phyloP scores from a whole-genome alignment of 2,888 invertebrate genomes.

The Mimumesa dahlbomi region DNA sequence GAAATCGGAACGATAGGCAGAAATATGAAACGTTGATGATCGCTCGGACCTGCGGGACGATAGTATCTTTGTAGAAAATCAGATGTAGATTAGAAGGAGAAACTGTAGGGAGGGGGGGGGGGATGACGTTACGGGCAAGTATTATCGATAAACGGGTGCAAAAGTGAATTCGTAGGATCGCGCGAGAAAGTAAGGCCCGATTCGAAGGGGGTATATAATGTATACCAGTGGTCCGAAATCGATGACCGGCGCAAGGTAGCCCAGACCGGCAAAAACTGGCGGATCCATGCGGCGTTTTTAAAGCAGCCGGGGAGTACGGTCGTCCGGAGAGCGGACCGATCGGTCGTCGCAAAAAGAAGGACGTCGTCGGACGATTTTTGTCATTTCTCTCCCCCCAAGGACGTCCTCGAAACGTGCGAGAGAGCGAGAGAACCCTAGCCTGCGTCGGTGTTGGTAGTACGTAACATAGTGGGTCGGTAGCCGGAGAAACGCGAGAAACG shows the following conservation, averaged over 20 bases:
- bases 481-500: constrained; percentile 51
- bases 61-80: too few relatives aligned
- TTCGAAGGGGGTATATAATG: constrained; percentile 11
- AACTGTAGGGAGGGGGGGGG: too few relatives aligned
- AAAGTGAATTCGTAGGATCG: background rate
- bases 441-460: too few relatives aligned
- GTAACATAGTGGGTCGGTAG: constrained; percentile 4
- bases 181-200: constrained; percentile 31
- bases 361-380: constrained; percentile 42
- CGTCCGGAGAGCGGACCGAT: constrained; percentile 13
- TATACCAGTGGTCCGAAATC: constrained; percentile 38
- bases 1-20: constrained; percentile 11
- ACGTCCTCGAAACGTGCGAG: constrained; percentile 34
- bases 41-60: too few relatives aligned
- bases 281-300: constrained; percentile 60
- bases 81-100: too few relatives aligned
- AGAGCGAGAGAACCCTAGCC: background rate
- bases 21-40: too few relatives aligned
- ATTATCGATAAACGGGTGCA: background rate
- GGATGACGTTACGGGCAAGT: too few relatives aligned
- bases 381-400: constrained; percentile 42
- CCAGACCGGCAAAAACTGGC: constrained; percentile 56
- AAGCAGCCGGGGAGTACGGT: constrained; percentile 39
- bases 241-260: constrained; percentile 39
- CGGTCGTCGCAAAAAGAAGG: constrained; percentile 35